phyloP scores from a whole-genome alignment of 2,888 invertebrate species.

The Andrena chrysosceles region DNA sequence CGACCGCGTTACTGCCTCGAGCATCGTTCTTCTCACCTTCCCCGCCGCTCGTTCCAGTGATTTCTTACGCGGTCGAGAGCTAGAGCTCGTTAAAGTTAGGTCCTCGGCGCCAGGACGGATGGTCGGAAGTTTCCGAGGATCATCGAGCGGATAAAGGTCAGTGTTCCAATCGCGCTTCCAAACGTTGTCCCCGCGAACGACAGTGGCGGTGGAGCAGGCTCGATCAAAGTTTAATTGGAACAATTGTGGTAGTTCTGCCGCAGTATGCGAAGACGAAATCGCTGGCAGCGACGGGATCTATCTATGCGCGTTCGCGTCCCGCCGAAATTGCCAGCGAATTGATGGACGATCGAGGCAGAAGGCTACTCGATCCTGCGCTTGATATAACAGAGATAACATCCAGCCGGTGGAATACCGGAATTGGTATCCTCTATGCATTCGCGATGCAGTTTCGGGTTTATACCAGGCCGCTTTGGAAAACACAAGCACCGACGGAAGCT shows the following conservation, averaged over 20 bases:
- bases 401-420: constrained; percentile 4
- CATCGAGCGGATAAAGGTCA: constrained; percentile 38
- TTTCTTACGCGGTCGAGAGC: constrained; percentile 31
- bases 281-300: constrained; percentile 20
- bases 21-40: constrained; percentile 1
- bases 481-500: neutral
- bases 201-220: neutral
- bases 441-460: constrained; percentile 10
- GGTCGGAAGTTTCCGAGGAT: constrained; percentile 49
- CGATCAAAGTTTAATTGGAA: constrained; percentile 62
- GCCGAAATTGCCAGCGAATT: constrained; percentile 34
- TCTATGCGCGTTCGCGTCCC: neutral
- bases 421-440: constrained; percentile 29
- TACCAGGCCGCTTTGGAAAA: neutral
- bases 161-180: constrained; percentile 23
- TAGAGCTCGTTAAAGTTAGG: constrained; percentile 46
- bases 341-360: constrained; percentile 40
- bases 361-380: constrained; percentile 17
- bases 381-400: constrained; percentile 43
- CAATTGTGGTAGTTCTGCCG: constrained; percentile 31
- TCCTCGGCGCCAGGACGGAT: constrained; percentile 7
- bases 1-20: constrained; percentile 13
- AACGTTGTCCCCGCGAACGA: neutral
- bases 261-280: constrained; percentile 38
- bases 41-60: neutral